These are phyloP conservation scores for Trematomus bernacchii DNA, from an alignment of 2,797 vertebrate genomes.

Conservation along the genomic window DNA sequence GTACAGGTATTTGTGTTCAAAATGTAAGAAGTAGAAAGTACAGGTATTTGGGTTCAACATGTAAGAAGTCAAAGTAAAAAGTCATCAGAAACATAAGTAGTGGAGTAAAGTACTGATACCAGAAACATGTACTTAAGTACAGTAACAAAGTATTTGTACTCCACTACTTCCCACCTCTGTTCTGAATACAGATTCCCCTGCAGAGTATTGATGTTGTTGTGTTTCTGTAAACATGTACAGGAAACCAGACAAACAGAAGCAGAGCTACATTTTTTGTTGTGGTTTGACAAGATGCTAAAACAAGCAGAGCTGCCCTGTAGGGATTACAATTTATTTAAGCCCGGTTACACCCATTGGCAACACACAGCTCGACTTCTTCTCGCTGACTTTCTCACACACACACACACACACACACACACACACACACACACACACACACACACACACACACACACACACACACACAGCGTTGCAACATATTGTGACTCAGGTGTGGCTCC, in stretches of 20 bases:
- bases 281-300: slow-evolving; percentile 36
- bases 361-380: slow-evolving; percentile 43
- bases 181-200: neutral
- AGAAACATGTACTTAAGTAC: no score
- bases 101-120: no score
- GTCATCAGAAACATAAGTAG: no score
- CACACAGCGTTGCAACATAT: slow-evolving; percentile 51
- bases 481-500: slow-evolving; percentile 52
- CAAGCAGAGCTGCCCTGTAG: slow-evolving; percentile 60
- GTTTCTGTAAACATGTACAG: slow-evolving; percentile 34
- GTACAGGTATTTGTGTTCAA: no score
- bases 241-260: neutral
- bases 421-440: slow-evolving; percentile 8
- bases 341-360: slow-evolving; percentile 71
- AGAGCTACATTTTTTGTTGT: slow-evolving; percentile 23
- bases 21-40: no score
- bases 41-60: no score
- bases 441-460: slow-evolving; percentile 46
- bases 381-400: slow-evolving; percentile 59
- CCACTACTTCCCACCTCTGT: no score
- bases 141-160: no score
- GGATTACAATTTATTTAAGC: slow-evolving; percentile 80
- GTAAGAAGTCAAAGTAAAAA: no score
- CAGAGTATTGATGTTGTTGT: neutral
- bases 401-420: no score